These are phyloP conservation scores for Sarcoramphus papa DNA, from an alignment of 2,797 vertebrate genomes.

Conservation along the genomic window DNA sequence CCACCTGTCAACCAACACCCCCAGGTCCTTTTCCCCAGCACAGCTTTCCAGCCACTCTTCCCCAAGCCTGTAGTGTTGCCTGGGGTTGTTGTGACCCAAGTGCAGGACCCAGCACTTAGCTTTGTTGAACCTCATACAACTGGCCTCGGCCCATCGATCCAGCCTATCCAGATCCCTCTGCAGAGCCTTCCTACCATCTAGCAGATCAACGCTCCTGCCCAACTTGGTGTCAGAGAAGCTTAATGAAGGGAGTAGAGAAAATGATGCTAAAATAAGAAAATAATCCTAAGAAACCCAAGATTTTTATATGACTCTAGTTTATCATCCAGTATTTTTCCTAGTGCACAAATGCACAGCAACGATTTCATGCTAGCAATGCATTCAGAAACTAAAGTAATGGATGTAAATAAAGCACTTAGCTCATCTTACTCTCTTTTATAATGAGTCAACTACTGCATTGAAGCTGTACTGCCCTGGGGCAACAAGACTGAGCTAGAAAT, in stretches of 20 bases:
- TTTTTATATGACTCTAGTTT: neutral
- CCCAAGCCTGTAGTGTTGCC: accelerated
- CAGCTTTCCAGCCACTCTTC: neutral
- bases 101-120: neutral
- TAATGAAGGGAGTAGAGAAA: neutral
- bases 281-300: neutral
- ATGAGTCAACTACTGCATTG: neutral
- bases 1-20: accelerated
- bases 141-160: neutral
- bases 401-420: neutral
- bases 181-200: neutral
- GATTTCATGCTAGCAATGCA: neutral
- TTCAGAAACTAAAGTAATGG: neutral
- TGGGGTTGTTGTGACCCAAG: neutral
- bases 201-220: neutral
- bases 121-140: neutral
- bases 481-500: neutral
- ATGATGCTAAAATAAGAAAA: neutral
- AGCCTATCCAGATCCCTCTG: neutral
- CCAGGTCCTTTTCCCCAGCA: accelerated
- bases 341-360: neutral
- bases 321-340: neutral
- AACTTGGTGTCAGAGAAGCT: neutral
- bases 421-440: neutral
- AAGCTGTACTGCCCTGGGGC: neutral